A percentile compares a stretch with the other conserved stretches of the same genome.
Evolutionary conservation across 1,140 invertebrate genomes (phyloP).

Genomic region (Rhizoglyphus robini): DNA sequence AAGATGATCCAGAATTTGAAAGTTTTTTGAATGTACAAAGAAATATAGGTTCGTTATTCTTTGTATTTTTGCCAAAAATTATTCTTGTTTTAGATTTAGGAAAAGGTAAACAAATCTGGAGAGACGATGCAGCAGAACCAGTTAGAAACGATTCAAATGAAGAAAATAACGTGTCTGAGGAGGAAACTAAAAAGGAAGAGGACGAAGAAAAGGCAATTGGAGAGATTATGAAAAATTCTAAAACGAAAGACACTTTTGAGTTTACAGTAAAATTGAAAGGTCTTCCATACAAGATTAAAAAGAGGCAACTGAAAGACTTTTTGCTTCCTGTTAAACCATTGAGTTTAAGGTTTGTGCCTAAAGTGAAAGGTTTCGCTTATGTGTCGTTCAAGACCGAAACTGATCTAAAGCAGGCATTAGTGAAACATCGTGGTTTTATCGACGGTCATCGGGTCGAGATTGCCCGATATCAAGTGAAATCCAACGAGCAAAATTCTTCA

Average conservation of each 20-base stretch:
- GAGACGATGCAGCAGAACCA: background rate
- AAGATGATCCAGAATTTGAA: constrained; percentile 71
- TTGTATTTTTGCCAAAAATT: background rate
- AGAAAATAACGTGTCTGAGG: constrained; percentile 26
- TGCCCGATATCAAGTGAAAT: constrained; percentile 29
- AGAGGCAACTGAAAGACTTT: constrained; percentile 63
- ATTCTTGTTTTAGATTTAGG: constrained; percentile 26
- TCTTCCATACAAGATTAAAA: constrained; percentile 39
- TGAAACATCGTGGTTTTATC: constrained; percentile 69
- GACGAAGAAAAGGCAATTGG: constrained; percentile 30
- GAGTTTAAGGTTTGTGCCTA: constrained; percentile 60
- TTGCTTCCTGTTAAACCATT: constrained; percentile 61
- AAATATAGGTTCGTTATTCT: constrained; percentile 30
- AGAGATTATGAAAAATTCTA: constrained; percentile 24
- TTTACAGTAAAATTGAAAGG: constrained; percentile 44
- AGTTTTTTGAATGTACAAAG: constrained; percentile 72
- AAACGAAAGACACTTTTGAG: constrained; percentile 20
- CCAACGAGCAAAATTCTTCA: too few relatives aligned
- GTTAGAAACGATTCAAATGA: constrained; percentile 19
- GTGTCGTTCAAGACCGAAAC: constrained; percentile 72
- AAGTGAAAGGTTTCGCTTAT: constrained; percentile 67
- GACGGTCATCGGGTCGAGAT: constrained; percentile 36
- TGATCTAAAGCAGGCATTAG: constrained; percentile 61
- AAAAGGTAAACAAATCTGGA: constrained; percentile 42
- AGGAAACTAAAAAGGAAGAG: constrained; percentile 32